Conservation (phyloP, 2,888 invertebrate species). For the Drosophila seclusa region DNA sequence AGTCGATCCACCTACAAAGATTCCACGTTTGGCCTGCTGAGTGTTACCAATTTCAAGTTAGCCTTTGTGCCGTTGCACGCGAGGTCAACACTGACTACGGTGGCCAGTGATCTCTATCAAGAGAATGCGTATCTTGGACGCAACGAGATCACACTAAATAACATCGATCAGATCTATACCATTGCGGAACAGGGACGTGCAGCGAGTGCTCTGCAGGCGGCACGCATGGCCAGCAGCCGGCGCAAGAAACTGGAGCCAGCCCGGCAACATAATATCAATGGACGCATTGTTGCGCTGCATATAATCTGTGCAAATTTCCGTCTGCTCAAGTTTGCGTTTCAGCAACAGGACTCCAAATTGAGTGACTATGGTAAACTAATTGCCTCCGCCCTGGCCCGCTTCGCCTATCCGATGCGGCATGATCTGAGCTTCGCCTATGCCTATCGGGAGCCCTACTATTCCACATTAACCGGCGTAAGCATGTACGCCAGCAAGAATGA, state of each 20-base stretch:
- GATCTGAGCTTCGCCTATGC: constrained; percentile 95
- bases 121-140: constrained; percentile 83
- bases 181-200: constrained; percentile 77
- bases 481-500: constrained; percentile 84
- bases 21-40: constrained; percentile 92
- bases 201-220: constrained; percentile 75
- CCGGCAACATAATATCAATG: constrained; percentile 82
- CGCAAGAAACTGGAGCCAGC: constrained; percentile 82
- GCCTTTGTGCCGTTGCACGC: constrained; percentile 90
- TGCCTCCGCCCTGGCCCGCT: constrained; percentile 92
- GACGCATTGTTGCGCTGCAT: constrained; percentile 84
- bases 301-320: constrained; percentile 90
- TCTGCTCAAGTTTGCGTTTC: constrained; percentile 94
- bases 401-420: constrained; percentile 94
- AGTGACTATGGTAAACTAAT: constrained; percentile 91
- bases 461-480: constrained; percentile 79
- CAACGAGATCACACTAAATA: constrained; percentile 84
- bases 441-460: constrained; percentile 82
- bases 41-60: constrained; percentile 96
- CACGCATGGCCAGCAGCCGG: constrained; percentile 65
- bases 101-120: constrained; percentile 73
- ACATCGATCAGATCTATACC: constrained; percentile 84
- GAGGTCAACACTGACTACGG: constrained; percentile 31
- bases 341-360: constrained; percentile 86
- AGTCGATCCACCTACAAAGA: constrained; percentile 85